Evolutionary conservation across 2,888 invertebrate species (phyloP).

Genomic region (Trichopria drosophilae): DNA sequence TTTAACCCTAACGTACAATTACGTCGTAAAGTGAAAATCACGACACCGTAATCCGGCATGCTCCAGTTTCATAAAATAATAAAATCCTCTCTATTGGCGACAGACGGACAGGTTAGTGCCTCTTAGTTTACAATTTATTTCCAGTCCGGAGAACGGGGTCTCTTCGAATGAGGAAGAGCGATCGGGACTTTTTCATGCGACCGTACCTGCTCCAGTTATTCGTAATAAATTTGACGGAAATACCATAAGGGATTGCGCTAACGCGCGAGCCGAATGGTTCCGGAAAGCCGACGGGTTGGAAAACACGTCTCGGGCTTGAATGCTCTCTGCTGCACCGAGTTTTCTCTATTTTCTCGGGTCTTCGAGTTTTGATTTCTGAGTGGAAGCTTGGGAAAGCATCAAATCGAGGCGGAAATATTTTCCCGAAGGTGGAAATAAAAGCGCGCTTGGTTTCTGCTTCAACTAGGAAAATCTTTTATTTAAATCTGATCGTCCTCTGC

Average conservation of each 20-base stretch:
- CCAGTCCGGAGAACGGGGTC: slow-evolving; percentile 29
- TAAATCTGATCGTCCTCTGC: no score
- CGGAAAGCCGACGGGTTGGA: no score
- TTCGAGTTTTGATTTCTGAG: no score
- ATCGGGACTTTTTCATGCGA: slow-evolving; percentile 38
- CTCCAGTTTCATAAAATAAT: slow-evolving; percentile 52
- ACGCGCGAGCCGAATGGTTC: slow-evolving; percentile 32
- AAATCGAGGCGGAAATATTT: no score
- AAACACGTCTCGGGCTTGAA: no score
- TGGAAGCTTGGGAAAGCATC: no score
- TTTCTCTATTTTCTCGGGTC: no score
- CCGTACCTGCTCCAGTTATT: slow-evolving; percentile 51
- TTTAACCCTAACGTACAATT: slow-evolving; percentile 54
- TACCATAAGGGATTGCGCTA: slow-evolving; percentile 30
- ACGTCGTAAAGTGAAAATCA: slow-evolving; percentile 45
- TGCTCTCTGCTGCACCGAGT: no score
- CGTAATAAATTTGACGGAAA: slow-evolving; percentile 40
- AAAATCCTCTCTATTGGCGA: slow-evolving; percentile 33
- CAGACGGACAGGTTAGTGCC: slow-evolving; percentile 11
- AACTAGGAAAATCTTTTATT: no score
- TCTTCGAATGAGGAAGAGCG: no score
- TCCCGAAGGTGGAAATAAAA: no score
- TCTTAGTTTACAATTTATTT: neutral
- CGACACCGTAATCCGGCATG: slow-evolving; percentile 38
- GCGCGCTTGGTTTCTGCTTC: no score